phyloP scores from a whole-genome alignment of 2,113 vertebrate species.

The Baryphthengus martii region DNA sequence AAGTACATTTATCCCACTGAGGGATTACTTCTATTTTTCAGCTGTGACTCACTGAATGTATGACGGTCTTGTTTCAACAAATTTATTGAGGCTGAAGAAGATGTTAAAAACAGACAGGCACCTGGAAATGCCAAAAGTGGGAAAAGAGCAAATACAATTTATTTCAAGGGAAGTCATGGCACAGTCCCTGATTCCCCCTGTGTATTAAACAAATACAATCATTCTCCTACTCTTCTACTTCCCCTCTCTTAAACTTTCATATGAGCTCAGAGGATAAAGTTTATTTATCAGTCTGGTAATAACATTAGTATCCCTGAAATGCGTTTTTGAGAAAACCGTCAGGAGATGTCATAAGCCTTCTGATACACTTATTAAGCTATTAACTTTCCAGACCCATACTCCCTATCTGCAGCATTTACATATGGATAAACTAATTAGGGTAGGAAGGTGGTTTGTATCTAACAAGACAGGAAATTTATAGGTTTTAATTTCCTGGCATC shows the following conservation, averaged over 20 bases:
- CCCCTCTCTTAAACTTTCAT: not conserved
- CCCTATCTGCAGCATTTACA: not conserved
- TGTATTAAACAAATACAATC: not conserved
- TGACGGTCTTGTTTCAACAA: conserved; percentile 50
- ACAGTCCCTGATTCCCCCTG: not conserved
- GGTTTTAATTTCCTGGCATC: conserved; percentile 32
- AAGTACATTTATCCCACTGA: not conserved
- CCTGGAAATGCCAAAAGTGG: conserved; percentile 30
- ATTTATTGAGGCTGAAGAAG: conserved; percentile 51
- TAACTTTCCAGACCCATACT: not conserved
- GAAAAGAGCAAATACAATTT: conserved; percentile 23
- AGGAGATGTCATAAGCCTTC: not conserved
- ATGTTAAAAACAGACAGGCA: conserved; percentile 64
- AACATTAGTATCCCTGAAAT: not conserved
- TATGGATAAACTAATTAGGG: not conserved
- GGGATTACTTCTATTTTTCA: conserved; percentile 43
- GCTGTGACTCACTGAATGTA: conserved; percentile 25
- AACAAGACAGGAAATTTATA: not conserved
- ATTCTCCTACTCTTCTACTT: not conserved
- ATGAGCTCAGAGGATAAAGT: conserved; percentile 3
- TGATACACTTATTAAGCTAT: not conserved
- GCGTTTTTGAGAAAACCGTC: not conserved
- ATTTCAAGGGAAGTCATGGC: not conserved
- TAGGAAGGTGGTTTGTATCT: not conserved
- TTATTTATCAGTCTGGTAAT: conserved; percentile 39